A percentile compares a stretch with the other conserved stretches of the same genome.
phyloP scores from a whole-genome alignment of 2,113 vertebrate genomes.

The Eulemur rufifrons region DNA sequence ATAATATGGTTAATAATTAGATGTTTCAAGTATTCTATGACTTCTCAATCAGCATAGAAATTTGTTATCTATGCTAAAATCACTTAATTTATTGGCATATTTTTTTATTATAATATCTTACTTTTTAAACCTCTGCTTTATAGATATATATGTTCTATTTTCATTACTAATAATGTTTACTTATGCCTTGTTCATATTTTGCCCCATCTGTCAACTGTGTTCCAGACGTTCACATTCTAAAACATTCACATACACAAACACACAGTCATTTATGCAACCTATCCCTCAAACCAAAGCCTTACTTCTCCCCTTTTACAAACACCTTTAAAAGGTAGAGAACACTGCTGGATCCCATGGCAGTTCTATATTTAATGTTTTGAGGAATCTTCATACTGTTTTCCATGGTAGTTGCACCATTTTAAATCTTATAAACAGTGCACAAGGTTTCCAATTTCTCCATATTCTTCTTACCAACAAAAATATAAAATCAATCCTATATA shows the following conservation, averaged over 20 bases:
- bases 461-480: neutral
- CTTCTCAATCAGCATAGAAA: neutral
- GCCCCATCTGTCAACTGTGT: neutral
- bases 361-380: neutral
- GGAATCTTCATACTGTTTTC: neutral
- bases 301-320: neutral
- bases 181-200: neutral
- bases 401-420: neutral
- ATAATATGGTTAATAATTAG: neutral
- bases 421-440: neutral
- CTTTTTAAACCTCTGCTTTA: neutral
- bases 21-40: neutral
- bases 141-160: neutral
- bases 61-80: neutral
- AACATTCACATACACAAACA: neutral
- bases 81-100: neutral
- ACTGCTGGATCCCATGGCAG: neutral
- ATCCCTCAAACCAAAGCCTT: neutral
- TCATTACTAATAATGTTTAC: neutral
- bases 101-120: neutral
- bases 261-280: neutral
- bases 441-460: neutral
- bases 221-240: neutral
- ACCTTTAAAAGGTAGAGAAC: neutral
- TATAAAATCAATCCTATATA: too few species aligned